Percentiles rank a stretch among this genome's conserved stretches.
These are phyloP conservation scores for Oreortyx pictus DNA, from an alignment of 2,797 vertebrate species.

Conservation along the genomic window DNA sequence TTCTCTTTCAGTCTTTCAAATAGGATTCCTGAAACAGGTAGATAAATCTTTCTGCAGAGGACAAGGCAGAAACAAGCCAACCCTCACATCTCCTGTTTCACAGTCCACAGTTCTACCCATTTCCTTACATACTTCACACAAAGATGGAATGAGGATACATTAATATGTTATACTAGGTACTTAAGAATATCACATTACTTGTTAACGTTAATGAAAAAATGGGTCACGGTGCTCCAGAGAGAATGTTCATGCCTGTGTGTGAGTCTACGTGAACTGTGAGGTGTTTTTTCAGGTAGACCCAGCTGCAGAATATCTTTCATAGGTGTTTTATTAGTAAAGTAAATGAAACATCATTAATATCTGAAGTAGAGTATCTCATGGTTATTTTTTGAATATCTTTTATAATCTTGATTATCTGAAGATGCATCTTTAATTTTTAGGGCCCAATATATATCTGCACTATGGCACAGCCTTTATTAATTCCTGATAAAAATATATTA, in stretches of 20 bases:
- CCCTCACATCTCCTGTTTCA: neutral
- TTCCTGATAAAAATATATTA: neutral
- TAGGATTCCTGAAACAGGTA: neutral
- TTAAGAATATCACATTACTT: neutral
- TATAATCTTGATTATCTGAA: neutral
- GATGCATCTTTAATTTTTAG: neutral
- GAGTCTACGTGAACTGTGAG: neutral
- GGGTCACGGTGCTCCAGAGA: neutral
- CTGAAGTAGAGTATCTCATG: neutral
- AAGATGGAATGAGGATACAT: neutral
- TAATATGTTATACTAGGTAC: neutral
- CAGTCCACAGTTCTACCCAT: neutral
- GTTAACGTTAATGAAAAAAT: neutral
- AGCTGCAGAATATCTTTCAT: neutral
- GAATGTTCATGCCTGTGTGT: neutral
- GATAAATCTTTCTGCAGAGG: neutral
- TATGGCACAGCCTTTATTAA: constrained; percentile 5
- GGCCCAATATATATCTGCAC: neutral
- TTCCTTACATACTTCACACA: neutral
- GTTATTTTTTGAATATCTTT: neutral
- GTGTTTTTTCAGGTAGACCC: neutral
- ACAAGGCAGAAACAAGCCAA: neutral
- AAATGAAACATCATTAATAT: neutral
- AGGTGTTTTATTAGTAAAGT: neutral
- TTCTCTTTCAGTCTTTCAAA: neutral